Evolutionary conservation across 1,140 invertebrate species (phyloP).

Genomic region (Drosophila bipectinata): DNA sequence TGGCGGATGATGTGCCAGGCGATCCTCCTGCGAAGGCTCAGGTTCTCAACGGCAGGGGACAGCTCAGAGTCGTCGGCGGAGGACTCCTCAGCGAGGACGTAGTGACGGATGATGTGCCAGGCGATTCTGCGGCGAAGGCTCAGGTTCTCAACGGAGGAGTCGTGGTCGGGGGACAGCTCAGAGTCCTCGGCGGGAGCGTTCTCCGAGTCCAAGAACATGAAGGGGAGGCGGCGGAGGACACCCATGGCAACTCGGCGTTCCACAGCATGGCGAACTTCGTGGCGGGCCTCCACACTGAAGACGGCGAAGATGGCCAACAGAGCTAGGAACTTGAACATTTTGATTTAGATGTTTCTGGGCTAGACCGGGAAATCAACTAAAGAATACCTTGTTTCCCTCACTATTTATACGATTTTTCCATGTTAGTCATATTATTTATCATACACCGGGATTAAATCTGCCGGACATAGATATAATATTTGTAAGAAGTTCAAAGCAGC

Average conservation of each 20-base stretch:
- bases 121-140: too few relatives aligned
- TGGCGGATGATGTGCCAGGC: too few relatives aligned
- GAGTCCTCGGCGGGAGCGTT: not conserved
- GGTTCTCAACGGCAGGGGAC: too few relatives aligned
- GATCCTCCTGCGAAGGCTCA: too few relatives aligned
- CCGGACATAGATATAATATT: too few relatives aligned
- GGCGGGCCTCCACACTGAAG: not conserved
- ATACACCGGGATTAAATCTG: not conserved
- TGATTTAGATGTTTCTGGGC: not conserved
- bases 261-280: not conserved
- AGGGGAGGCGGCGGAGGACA: not conserved
- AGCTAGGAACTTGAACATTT: not conserved
- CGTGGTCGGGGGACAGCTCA: not conserved
- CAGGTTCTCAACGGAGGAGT: too few relatives aligned
- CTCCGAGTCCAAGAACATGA: not conserved
- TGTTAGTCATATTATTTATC: too few relatives aligned
- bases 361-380: not conserved
- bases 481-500: too few relatives aligned
- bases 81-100: too few relatives aligned
- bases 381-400: not conserved
- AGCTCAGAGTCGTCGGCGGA: too few relatives aligned
- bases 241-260: not conserved
- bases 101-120: too few relatives aligned
- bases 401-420: not conserved
- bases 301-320: not conserved